A percentile compares a stretch with the other conserved stretches of the same genome.
phyloP scores from a whole-genome alignment of 2,888 invertebrate genomes.

The Formica aserva region DNA sequence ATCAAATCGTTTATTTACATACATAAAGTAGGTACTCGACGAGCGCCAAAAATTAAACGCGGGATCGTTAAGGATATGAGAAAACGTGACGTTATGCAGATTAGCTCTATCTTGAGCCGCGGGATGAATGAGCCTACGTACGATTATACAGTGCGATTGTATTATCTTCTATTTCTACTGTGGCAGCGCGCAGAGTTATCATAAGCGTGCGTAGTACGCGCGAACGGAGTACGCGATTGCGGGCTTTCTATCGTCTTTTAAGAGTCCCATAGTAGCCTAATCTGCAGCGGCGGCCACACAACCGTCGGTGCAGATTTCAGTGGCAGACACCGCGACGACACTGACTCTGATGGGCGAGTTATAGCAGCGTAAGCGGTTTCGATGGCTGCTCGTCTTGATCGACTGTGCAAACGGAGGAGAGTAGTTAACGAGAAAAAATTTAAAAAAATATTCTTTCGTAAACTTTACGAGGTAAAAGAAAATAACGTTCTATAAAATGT shows the following conservation, averaged over 20 bases:
- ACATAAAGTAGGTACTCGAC: not conserved
- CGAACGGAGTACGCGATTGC: slow-evolving; percentile 56
- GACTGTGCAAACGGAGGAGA: not conserved
- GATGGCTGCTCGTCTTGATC: not conserved
- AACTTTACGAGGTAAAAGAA: not conserved
- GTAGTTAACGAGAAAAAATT: not conserved
- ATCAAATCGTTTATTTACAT: not conserved
- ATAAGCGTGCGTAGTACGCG: slow-evolving; percentile 62
- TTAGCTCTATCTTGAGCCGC: slow-evolving; percentile 67
- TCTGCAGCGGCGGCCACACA: slow-evolving; percentile 40
- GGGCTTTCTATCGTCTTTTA: slow-evolving; percentile 64
- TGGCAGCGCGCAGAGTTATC: slow-evolving; percentile 53
- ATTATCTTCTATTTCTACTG: slow-evolving; percentile 72
- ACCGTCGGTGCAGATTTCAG: slow-evolving; percentile 38
- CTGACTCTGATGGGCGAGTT: slow-evolving; percentile 3
- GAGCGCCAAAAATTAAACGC: not conserved
- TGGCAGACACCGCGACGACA: slow-evolving; percentile 61
- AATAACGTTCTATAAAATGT: not conserved
- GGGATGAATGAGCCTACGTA: slow-evolving; percentile 75
- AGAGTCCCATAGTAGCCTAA: slow-evolving; percentile 55
- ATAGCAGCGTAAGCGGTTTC: slow-evolving; percentile 21
- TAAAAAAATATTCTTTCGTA: not conserved
- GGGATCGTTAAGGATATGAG: slow-evolving; percentile 18
- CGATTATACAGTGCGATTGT: slow-evolving; percentile 63
- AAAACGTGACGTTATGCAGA: slow-evolving; percentile 28